Conservation (phyloP, 2,888 invertebrate genomes). For the Leucania comma region DNA sequence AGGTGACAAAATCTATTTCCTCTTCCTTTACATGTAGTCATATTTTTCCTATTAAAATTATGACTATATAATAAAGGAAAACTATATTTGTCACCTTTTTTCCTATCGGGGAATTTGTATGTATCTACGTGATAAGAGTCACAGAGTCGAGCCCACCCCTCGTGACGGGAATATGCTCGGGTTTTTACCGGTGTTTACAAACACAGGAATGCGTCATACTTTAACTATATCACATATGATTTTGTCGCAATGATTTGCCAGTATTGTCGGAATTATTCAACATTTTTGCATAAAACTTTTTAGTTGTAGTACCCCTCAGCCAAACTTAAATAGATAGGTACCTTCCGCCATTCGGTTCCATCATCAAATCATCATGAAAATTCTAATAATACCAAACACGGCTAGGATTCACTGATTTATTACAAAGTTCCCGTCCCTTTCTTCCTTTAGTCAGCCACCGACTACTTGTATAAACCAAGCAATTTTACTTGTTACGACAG, state of each 20-base stretch:
- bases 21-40: too few relatives aligned
- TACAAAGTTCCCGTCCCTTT: too few relatives aligned
- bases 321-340: too few relatives aligned
- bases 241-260: not conserved
- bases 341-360: too few relatives aligned
- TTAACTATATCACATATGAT: conserved; percentile 7
- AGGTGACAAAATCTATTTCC: too few relatives aligned
- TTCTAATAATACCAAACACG: too few relatives aligned
- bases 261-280: conserved; percentile 13
- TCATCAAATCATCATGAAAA: too few relatives aligned
- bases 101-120: not conserved
- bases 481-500: too few relatives aligned
- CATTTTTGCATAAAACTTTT: not conserved
- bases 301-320: too few relatives aligned
- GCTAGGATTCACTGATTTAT: too few relatives aligned
- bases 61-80: not conserved
- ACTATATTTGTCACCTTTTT: not conserved
- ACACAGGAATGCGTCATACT: conserved; percentile 19
- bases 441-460: too few relatives aligned
- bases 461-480: too few relatives aligned
- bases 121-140: conserved; percentile 14
- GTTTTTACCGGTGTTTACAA: conserved; percentile 30
- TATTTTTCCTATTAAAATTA: not conserved
- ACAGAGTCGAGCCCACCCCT: conserved; percentile 2
- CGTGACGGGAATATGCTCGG: conserved; percentile 4